Conservation (phyloP, 2,797 vertebrate genomes). For the Valencia hispanica region DNA sequence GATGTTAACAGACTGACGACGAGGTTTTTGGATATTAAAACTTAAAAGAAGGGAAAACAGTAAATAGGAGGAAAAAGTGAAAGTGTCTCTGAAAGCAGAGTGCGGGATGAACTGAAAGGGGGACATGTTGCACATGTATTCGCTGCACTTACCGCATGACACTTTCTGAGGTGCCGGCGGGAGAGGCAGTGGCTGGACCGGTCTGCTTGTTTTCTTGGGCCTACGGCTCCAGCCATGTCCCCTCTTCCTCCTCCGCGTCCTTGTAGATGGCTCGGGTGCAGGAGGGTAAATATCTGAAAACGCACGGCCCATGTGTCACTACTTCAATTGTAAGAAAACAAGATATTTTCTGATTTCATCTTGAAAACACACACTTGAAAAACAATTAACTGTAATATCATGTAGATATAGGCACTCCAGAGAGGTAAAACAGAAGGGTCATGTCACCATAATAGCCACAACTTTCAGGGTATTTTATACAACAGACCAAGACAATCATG, state of each 20-base stretch:
- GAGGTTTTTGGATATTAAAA: conserved; percentile 1
- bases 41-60: conserved; percentile 18
- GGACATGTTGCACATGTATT: conserved; percentile 11
- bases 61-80: conserved; percentile 14
- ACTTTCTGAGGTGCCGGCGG: conserved; percentile 73
- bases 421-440: background rate
- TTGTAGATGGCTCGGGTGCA: conserved; percentile 36
- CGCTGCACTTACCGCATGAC: conserved; percentile 86
- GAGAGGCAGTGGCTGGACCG: conserved; percentile 35
- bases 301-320: background rate
- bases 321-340: background rate
- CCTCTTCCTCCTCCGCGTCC: conserved; percentile 74
- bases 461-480: too few relatives aligned
- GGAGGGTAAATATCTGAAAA: conserved; percentile 70
- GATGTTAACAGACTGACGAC: conserved; percentile 22
- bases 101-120: background rate
- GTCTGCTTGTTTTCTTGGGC: conserved; percentile 60
- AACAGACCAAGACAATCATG: too few relatives aligned
- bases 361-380: background rate
- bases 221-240: conserved; percentile 73
- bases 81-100: conserved; percentile 3
- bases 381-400: background rate
- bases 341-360: background rate
- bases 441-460: too few relatives aligned
- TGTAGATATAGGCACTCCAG: background rate